Percentiles rank a stretch among this genome's conserved stretches.
phyloP scores from a whole-genome alignment of 35 echinoderm and acorn worm species.

The Patiria miniata region DNA sequence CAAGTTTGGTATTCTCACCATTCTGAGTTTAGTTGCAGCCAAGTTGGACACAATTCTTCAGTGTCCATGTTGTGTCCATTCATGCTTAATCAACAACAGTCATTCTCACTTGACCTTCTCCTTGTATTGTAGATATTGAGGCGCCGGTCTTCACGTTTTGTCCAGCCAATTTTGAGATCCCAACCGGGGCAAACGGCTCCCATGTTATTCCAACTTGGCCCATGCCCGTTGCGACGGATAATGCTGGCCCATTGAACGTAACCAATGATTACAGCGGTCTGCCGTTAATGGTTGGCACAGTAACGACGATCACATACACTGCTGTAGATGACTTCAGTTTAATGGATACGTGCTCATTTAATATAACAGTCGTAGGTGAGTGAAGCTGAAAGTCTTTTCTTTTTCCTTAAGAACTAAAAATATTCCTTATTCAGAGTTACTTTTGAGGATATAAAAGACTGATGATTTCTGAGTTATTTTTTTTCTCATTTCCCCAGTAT shows the following conservation, averaged over 20 bases:
- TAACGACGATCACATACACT: conserved; percentile 29
- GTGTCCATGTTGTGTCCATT: no score
- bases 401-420: no score
- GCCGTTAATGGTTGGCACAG: neutral
- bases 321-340: conserved; percentile 12
- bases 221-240: conserved; percentile 28
- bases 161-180: neutral
- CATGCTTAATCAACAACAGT: no score
- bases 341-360: neutral
- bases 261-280: neutral
- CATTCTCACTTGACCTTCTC: neutral
- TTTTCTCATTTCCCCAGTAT: no score
- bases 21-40: no score
- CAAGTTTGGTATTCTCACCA: no score
- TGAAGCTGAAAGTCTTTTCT: neutral
- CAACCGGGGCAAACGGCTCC: neutral
- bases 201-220: conserved; percentile 24
- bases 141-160: conserved; percentile 20
- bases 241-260: conserved; percentile 16
- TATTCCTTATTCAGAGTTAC: no score
- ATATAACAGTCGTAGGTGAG: conserved; percentile 25
- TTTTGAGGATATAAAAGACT: no score
- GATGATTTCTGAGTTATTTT: no score
- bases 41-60: no score
- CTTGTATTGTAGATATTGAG: neutral